Conservation (phyloP, 2,888 invertebrate species). For the Exephanes ischioxanthus region DNA sequence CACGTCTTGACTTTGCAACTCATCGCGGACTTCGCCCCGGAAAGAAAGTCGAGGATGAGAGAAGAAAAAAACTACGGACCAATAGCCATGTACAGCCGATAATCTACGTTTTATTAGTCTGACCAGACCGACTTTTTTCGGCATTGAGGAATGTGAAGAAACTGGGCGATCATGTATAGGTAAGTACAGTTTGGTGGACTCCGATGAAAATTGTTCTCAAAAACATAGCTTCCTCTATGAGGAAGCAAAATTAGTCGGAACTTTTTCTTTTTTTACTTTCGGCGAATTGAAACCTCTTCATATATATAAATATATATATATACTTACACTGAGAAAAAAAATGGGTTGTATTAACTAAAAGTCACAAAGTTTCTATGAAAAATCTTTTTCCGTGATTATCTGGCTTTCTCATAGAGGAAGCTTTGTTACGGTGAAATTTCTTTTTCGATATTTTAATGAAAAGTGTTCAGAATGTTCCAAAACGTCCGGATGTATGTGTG, state of each 20-base stretch:
- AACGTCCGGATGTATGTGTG: too few relatives aligned
- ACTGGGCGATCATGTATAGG: constrained; percentile 3
- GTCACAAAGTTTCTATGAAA: too few relatives aligned
- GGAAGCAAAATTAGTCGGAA: neutral
- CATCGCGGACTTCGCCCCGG: neutral
- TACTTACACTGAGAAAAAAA: too few relatives aligned
- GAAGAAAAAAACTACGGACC: constrained; percentile 5
- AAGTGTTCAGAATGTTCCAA: too few relatives aligned
- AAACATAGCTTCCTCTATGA: too few relatives aligned
- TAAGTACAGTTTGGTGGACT: neutral
- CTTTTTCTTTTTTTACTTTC: neutral
- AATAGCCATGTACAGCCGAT: constrained; percentile 15
- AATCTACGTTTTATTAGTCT: constrained; percentile 73
- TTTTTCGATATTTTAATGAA: too few relatives aligned
- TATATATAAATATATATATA: too few relatives aligned
- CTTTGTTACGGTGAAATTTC: too few relatives aligned
- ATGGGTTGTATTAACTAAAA: too few relatives aligned
- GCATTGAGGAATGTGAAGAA: constrained; percentile 13
- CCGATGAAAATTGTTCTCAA: neutral
- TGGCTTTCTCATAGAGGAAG: too few relatives aligned
- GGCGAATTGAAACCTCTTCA: too few relatives aligned
- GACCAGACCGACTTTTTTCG: constrained; percentile 56
- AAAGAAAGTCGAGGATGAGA: constrained; percentile 27
- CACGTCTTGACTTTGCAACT: constrained; percentile 38
- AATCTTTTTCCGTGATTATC: too few relatives aligned